These are phyloP conservation scores for Catagonus wagneri DNA, from an alignment of 2,113 vertebrate species.

Conservation along the genomic window DNA sequence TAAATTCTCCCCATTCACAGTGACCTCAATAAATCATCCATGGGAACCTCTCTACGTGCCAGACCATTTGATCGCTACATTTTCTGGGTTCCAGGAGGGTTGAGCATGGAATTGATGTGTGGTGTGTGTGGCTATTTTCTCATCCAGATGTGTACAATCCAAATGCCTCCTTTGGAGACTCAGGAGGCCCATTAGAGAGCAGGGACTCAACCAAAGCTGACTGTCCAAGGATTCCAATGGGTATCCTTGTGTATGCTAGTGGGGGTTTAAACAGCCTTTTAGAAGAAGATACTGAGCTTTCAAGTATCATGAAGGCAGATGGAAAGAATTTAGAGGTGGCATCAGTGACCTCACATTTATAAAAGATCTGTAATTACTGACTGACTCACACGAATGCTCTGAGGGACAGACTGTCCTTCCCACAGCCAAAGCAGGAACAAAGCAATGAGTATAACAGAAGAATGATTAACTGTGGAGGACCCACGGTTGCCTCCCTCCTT, in stretches of 20 bases:
- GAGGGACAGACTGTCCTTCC: not conserved
- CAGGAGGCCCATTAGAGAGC: rapidly evolving
- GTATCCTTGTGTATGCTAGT: not conserved
- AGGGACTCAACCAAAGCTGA: not conserved
- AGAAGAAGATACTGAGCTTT: not conserved
- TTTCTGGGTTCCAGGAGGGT: not conserved
- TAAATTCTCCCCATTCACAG: not conserved
- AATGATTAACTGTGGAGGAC: not conserved
- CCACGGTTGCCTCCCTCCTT: not conserved
- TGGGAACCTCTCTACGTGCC: rapidly evolving
- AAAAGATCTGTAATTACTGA: not conserved
- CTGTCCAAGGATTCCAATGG: not conserved
- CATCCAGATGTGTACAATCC: rapidly evolving
- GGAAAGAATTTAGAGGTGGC: not conserved
- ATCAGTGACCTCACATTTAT: not conserved
- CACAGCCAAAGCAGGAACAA: not conserved
- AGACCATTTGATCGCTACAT: not conserved
- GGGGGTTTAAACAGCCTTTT: not conserved
- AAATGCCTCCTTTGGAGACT: not conserved
- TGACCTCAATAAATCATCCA: not conserved
- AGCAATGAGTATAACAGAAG: not conserved
- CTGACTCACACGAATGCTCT: not conserved
- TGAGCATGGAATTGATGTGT: not conserved
- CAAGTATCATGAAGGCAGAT: not conserved
- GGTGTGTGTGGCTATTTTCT: not conserved